phyloP scores from a whole-genome alignment of 2,888 invertebrate genomes.

The Epistrophella euchroma region DNA sequence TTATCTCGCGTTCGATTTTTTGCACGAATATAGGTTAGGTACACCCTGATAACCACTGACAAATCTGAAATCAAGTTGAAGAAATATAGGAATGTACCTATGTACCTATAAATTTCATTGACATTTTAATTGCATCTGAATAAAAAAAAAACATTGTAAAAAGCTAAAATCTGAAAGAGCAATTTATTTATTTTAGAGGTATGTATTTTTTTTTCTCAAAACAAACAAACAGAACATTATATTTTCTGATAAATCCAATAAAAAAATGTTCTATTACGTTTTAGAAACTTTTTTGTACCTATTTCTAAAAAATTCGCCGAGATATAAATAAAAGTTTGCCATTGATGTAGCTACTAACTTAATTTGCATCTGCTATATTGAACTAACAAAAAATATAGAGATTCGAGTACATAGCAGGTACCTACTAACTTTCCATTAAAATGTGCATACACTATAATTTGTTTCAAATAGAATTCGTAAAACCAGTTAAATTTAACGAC shows the following conservation, averaged over 20 bases:
- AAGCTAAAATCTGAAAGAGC: neutral
- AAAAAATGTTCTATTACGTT: neutral
- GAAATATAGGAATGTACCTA: no score
- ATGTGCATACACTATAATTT: constrained; percentile 23
- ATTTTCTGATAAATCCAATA: neutral
- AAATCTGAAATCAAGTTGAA: no score
- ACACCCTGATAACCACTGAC: no score
- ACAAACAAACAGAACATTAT: neutral
- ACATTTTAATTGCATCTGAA: neutral
- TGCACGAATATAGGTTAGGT: no score
- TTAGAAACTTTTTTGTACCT: neutral
- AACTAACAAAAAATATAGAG: neutral
- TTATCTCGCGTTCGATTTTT: no score
- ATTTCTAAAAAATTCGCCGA: neutral
- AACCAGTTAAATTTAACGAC: constrained; percentile 28
- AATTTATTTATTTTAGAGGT: neutral
- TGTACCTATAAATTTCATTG: neutral
- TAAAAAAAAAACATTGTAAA: neutral
- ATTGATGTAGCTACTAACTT: neutral
- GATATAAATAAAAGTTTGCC: neutral
- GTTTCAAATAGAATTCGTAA: neutral
- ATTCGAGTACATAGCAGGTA: no score
- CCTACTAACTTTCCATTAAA: constrained; percentile 21
- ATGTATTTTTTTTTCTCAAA: neutral
- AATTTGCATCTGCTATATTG: neutral